These are phyloP conservation scores for Pyrgilauda ruficollis DNA, from an alignment of 2,113 vertebrate species.

Conservation along the genomic window DNA sequence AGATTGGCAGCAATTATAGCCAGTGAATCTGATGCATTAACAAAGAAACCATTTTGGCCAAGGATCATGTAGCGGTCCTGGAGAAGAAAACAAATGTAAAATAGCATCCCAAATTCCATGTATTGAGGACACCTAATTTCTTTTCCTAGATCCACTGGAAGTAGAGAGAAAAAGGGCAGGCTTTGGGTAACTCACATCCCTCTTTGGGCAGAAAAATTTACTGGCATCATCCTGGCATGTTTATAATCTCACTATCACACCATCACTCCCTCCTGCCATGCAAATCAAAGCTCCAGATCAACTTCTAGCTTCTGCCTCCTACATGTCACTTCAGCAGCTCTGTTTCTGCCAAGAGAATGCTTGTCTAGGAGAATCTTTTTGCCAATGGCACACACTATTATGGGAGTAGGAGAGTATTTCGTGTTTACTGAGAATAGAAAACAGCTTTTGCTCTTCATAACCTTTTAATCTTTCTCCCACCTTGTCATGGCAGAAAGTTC, in stretches of 20 bases:
- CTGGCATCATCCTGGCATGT: not conserved
- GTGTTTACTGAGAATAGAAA: not conserved
- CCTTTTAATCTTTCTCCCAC: not conserved
- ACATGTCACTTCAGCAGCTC: not conserved
- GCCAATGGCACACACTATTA: accelerated
- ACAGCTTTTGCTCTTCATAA: not conserved
- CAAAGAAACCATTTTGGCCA: constrained; percentile 94
- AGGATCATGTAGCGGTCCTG: constrained; percentile 98
- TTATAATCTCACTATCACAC: not conserved
- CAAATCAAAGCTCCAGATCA: not conserved
- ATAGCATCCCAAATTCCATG: not conserved
- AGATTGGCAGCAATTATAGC: constrained; percentile 96
- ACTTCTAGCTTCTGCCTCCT: not conserved
- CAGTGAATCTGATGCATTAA: constrained; percentile 93
- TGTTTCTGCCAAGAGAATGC: not conserved
- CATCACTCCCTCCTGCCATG: not conserved
- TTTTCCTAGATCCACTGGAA: not conserved
- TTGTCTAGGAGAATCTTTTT: not conserved
- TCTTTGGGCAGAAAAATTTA: not conserved
- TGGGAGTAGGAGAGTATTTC: not conserved
- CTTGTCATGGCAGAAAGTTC: not conserved
- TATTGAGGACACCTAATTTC: not conserved
- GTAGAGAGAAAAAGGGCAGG: not conserved
- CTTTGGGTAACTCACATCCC: not conserved
- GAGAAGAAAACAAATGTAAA: constrained; percentile 37